Percentiles rank a stretch among this genome's conserved stretches.
Conservation (phyloP, 2,888 invertebrate genomes). For the Brenthis ino region DNA sequence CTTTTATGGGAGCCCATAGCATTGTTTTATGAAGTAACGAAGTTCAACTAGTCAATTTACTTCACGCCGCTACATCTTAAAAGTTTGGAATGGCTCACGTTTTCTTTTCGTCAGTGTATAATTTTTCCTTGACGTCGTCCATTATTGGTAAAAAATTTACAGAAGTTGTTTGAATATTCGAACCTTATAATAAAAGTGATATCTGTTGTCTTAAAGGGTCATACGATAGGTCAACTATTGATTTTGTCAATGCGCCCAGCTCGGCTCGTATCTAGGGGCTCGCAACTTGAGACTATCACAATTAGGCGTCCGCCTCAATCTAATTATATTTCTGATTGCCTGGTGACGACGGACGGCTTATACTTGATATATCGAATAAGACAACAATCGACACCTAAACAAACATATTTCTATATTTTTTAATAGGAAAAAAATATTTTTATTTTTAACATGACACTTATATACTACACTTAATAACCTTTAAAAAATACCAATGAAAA, state of each 20-base stretch:
- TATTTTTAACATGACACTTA: too few species aligned
- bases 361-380: conserved; percentile 31
- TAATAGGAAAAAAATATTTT: background rate
- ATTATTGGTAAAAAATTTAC: too few species aligned
- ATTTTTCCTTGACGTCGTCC: background rate
- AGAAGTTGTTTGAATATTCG: background rate
- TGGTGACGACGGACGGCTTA: conserved; percentile 42
- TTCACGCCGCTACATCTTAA: conserved; percentile 6
- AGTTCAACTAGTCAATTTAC: conserved; percentile 29
- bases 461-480: background rate
- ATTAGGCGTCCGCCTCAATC: conserved; percentile 74
- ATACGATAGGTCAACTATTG: conserved; percentile 67
- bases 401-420: background rate
- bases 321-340: conserved; percentile 81
- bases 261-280: conserved; percentile 57
- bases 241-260: conserved; percentile 59
- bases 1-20: conserved; percentile 63
- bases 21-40: conserved; percentile 49
- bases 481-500: background rate
- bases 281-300: conserved; percentile 78
- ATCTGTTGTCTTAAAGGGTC: conserved; percentile 52
- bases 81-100: background rate
- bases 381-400: conserved; percentile 9
- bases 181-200: conserved; percentile 34
- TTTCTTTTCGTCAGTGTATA: background rate